Conservation (phyloP, 2,113 vertebrate genomes). For the Heteronetta atricapilla region DNA sequence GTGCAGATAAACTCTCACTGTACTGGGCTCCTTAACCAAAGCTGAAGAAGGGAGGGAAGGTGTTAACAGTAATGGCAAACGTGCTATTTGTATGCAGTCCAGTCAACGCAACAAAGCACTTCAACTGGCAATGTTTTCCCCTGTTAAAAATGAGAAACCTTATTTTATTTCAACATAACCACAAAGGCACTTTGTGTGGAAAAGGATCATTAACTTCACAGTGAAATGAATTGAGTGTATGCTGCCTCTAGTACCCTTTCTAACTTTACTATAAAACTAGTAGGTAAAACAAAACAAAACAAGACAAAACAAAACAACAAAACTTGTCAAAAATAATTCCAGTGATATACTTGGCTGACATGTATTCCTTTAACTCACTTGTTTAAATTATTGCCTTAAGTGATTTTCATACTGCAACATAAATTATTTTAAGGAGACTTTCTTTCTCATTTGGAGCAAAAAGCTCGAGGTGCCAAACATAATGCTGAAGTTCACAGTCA, state of each 20-base stretch:
- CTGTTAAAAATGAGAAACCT: not conserved
- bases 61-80: not conserved
- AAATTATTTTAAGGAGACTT: constrained; percentile 22
- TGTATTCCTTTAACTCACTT: constrained; percentile 2
- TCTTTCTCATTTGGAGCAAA: constrained; percentile 23
- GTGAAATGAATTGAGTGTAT: not conserved
- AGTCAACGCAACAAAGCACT: not conserved
- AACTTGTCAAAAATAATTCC: constrained; percentile 15
- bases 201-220: constrained; percentile 1
- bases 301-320: not conserved
- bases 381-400: constrained; percentile 31
- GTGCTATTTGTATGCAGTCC: not conserved
- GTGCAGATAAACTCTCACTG: not conserved
- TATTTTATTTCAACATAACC: not conserved
- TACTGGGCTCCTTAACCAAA: not conserved
- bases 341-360: not conserved
- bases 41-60: not conserved
- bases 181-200: not conserved
- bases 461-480: constrained; percentile 27
- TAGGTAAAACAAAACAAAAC: not conserved
- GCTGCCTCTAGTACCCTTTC: not conserved
- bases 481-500: constrained; percentile 1
- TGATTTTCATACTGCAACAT: not conserved
- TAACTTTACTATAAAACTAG: constrained; percentile 12
- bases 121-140: not conserved